Conservation (phyloP, 2,113 vertebrate species). For the Xyrauchen texanus region DNA sequence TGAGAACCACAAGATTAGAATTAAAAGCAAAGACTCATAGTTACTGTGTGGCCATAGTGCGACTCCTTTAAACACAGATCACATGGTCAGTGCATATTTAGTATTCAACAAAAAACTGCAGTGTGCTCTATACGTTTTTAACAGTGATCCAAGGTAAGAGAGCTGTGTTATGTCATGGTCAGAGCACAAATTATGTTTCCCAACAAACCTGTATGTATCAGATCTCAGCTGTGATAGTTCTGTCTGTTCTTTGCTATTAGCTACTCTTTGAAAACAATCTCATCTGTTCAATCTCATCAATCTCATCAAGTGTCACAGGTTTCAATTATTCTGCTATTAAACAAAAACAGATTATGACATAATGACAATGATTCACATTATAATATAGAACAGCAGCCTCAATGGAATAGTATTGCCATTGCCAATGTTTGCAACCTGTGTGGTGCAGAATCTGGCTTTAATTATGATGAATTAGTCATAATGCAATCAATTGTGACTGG, state of each 20-base stretch:
- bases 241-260: not conserved
- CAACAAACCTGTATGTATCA: slow-evolving; percentile 1
- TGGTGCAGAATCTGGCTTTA: slow-evolving; percentile 31
- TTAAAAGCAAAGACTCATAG: no score
- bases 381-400: slow-evolving; percentile 3
- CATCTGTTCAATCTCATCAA: not conserved
- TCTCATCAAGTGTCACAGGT: not conserved
- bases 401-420: not conserved
- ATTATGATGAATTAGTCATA: slow-evolving; percentile 51
- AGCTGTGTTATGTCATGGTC: slow-evolving; percentile 7
- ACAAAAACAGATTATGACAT: slow-evolving; percentile 29
- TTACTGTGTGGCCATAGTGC: not conserved
- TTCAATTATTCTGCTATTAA: not conserved
- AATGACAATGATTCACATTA: not conserved
- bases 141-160: slow-evolving; percentile 34
- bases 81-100: not conserved
- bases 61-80: slow-evolving; percentile 22
- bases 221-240: not conserved
- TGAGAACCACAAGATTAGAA: no score
- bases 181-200: not conserved
- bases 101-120: slow-evolving; percentile 6
- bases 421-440: slow-evolving; percentile 36
- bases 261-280: not conserved
- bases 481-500: slow-evolving; percentile 37
- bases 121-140: slow-evolving; percentile 26